A percentile compares a stretch with the other conserved stretches of the same genome.
These are phyloP conservation scores for Coluber constrictor DNA, from an alignment of 2,797 vertebrate genomes.

Conservation along the genomic window DNA sequence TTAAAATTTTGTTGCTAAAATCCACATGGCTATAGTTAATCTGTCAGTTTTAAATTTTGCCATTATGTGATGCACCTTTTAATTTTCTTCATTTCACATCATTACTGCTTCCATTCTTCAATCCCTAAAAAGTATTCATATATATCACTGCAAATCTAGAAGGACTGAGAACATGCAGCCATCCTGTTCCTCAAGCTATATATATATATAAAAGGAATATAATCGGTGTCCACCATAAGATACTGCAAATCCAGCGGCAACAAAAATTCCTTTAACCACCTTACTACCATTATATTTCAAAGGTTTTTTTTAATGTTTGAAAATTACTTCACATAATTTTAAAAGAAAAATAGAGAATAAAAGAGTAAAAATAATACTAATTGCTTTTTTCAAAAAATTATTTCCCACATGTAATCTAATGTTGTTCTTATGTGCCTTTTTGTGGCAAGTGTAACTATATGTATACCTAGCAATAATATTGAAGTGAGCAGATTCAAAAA, in stretches of 20 bases:
- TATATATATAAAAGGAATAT: not conserved
- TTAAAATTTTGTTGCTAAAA: conserved; percentile 24
- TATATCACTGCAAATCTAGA: not conserved
- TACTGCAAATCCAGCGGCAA: not conserved
- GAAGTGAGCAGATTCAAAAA: conserved; percentile 33
- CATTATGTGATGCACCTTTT: conserved; percentile 8
- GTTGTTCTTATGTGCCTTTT: not conserved
- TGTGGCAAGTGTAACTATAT: not conserved
- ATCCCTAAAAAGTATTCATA: not conserved
- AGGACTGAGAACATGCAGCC: not conserved
- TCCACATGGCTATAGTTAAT: conserved; percentile 33
- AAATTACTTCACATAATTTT: not conserved
- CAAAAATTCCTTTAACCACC: not conserved
- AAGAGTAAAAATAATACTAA: not conserved
- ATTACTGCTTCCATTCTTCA: not conserved
- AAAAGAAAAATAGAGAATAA: not conserved
- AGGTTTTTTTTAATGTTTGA: not conserved
- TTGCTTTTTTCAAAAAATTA: not conserved
- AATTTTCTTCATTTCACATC: conserved; percentile 23
- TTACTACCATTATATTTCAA: not conserved
- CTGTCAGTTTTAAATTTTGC: conserved; percentile 41
- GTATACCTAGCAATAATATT: not conserved
- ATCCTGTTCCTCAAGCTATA: not conserved
- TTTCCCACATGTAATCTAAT: conserved; percentile 32
- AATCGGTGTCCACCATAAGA: not conserved